Conservation (phyloP, 2,797 vertebrate genomes). For the Phoebastria nigripes region DNA sequence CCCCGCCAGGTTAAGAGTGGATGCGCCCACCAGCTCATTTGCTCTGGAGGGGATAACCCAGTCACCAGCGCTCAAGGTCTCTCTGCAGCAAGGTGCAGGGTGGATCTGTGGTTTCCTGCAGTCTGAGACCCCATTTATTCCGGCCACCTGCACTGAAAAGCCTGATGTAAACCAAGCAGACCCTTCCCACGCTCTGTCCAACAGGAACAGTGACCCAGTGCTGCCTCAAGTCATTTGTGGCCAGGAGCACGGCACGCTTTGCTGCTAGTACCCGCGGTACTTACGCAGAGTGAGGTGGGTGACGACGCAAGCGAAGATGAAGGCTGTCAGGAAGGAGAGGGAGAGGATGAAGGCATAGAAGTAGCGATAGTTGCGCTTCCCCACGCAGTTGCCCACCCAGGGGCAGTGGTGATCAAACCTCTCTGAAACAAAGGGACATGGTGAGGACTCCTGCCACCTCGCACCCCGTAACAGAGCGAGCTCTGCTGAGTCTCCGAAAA, state of each 20-base stretch:
- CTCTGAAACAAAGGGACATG: slow-evolving; percentile 71
- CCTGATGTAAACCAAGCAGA: rapidly evolving
- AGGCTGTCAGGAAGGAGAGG: slow-evolving; percentile 93
- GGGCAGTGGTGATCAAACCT: slow-evolving; percentile 97
- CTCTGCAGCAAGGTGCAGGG: neutral
- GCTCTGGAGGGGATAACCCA: neutral
- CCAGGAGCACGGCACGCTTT: neutral
- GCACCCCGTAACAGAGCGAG: rapidly evolving
- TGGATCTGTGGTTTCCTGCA: neutral
- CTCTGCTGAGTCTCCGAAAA: neutral
- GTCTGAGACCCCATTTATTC: rapidly evolving
- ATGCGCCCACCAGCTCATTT: neutral
- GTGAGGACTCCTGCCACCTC: neutral
- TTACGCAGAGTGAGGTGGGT: slow-evolving; percentile 92
- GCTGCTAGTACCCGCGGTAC: slow-evolving; percentile 2
- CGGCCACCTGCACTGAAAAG: neutral
- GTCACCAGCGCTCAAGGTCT: neutral
- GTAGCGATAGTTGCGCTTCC: slow-evolving; percentile 95
- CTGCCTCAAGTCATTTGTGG: rapidly evolving
- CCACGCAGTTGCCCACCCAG: slow-evolving; percentile 97
- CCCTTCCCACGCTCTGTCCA: rapidly evolving
- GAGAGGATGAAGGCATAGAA: slow-evolving; percentile 97
- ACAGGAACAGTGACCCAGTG: rapidly evolving
- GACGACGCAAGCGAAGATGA: slow-evolving; percentile 94
- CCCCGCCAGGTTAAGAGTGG: neutral